phyloP scores from a whole-genome alignment of 53 echinoderm and acorn worm species.

The Crossaster papposus region DNA sequence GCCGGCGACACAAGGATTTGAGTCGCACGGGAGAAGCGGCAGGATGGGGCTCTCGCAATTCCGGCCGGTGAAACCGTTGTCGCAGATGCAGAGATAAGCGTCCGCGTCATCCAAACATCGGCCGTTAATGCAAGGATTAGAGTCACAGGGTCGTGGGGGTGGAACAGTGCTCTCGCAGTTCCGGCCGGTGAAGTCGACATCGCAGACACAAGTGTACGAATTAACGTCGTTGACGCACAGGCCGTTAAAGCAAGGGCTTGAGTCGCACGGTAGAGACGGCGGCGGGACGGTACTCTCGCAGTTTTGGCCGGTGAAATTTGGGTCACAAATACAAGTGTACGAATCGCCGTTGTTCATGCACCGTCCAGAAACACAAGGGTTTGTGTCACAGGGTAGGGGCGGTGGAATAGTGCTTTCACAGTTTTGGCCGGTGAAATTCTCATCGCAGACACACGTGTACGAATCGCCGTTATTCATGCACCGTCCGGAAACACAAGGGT shows the following conservation, averaged over 20 bases:
- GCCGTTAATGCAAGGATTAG: slow-evolving; percentile 70
- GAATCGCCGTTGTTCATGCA: slow-evolving; percentile 44
- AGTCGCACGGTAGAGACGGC: slow-evolving; percentile 62
- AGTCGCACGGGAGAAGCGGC: slow-evolving; percentile 57
- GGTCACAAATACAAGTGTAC: slow-evolving; percentile 64
- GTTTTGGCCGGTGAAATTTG: slow-evolving; percentile 63
- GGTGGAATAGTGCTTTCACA: slow-evolving; percentile 63
- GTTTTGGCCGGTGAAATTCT: slow-evolving; percentile 62
- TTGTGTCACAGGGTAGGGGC: slow-evolving; percentile 56
- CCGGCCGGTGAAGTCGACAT: slow-evolving; percentile 57
- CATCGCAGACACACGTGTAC: slow-evolving; percentile 64
- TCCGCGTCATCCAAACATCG: slow-evolving; percentile 36
- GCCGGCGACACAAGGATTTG: slow-evolving; percentile 67
- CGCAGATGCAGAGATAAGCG: slow-evolving; percentile 66
- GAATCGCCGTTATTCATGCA: slow-evolving; percentile 54
- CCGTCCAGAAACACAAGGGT: slow-evolving; percentile 73
- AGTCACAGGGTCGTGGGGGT: slow-evolving; percentile 60
- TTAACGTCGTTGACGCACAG: slow-evolving; percentile 58
- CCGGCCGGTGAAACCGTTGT: slow-evolving; percentile 43
- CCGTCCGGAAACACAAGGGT: slow-evolving; percentile 81
- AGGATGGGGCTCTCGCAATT: slow-evolving; percentile 56
- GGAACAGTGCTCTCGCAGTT: slow-evolving; percentile 63
- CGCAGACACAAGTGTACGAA: slow-evolving; percentile 71
- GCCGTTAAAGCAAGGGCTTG: slow-evolving; percentile 76
- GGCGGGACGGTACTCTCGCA: slow-evolving; percentile 60